Conservation (phyloP, 2,888 invertebrate genomes). For the Maniola hyperantus region DNA sequence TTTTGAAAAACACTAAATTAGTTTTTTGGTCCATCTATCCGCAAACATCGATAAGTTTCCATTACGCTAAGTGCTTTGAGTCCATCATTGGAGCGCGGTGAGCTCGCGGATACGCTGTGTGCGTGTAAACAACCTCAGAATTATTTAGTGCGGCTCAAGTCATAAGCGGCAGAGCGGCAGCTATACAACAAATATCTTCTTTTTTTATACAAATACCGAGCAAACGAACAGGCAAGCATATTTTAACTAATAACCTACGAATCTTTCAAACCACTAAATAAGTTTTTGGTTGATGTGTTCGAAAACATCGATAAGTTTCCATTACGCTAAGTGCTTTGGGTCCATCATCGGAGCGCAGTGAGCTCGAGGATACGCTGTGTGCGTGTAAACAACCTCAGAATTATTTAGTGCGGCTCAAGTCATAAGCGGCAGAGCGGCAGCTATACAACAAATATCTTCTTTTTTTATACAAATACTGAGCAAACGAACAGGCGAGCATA, state of each 20-base stretch:
- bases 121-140: conserved; percentile 31
- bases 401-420: conserved; percentile 14
- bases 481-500: too few relatives aligned
- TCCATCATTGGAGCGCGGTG: conserved; percentile 21
- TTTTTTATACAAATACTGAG: too few relatives aligned
- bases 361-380: conserved; percentile 8
- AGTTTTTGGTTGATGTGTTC: background rate
- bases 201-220: too few relatives aligned
- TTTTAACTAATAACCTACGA: too few relatives aligned
- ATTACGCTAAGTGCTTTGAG: conserved; percentile 28
- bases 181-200: too few relatives aligned
- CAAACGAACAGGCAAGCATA: too few relatives aligned
- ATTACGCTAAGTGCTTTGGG: conserved; percentile 28
- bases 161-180: background rate
- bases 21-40: background rate
- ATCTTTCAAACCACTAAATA: background rate
- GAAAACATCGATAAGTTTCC: conserved; percentile 8
- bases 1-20: background rate
- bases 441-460: too few relatives aligned
- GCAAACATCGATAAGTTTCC: conserved; percentile 10
- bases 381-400: conserved; percentile 31
- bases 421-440: background rate
- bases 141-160: conserved; percentile 14
- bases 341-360: conserved; percentile 22
- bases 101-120: conserved; percentile 9